Base-by-base conservation (phyloP, 2,888 invertebrate species). In the Aleiodes leptofemur region DNA sequence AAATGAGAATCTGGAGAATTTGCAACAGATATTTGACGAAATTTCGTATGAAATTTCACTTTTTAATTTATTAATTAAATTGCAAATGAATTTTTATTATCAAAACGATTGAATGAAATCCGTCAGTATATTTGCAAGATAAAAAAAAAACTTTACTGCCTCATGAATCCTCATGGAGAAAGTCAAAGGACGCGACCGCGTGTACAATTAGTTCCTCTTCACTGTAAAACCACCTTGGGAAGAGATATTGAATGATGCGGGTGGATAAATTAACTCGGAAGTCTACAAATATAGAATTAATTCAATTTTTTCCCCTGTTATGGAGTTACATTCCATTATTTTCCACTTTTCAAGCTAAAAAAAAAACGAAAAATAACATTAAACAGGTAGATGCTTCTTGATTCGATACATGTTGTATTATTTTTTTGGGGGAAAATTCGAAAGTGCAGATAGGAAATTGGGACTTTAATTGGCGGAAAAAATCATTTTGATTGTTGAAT, bases 101-200 rank as follows among this genome's bases (percentile, higher is more conserved):
- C 66, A 66, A 51, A 34, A 48, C 51, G 31, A 48, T 50, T 50
- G 5, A 11, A 13, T 51, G 51, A 9, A 9, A 34, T 57, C 13
- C 31, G 13, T 23, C 9, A 29, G 29, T 57, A 31, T 43, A 31
- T 8, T 31, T 59, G 50, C 13, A 48, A 51, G 50, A 14, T 6
- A 34, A 34, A 34, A 34, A 34, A 34, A 34, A 34, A 34, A 34
- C 4, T 14, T 11, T 11, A 43, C 66, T 57, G 53, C 11, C 57
- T 29, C 57, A 11, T 31, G 57, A 57, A 57, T 31, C 31, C 31
- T 57, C 31, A 57, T n/a, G 61, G 73, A 69, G 73, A 73, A 73
- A 73, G 73, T 57, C 73, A 73, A 73, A 73, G 73, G 73, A 73
- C 69, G 59, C 69, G 69, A 73, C 69, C 59, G 69, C 48, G 64